phyloP scores from a whole-genome alignment of 2,797 vertebrate genomes.

The Trachurus trachurus region DNA sequence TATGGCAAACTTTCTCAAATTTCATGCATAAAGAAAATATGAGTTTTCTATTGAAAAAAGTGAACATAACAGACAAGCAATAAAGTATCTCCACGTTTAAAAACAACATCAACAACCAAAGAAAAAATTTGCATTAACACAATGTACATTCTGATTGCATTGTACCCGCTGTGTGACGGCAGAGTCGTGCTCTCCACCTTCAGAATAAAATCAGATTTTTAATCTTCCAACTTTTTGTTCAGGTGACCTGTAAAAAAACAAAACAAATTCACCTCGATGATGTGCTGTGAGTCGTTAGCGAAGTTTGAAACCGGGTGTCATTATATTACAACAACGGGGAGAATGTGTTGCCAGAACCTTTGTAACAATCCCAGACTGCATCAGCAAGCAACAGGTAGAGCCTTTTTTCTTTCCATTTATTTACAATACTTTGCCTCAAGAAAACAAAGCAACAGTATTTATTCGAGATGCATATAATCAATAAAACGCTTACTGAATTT shows the following conservation, averaged over 20 bases:
- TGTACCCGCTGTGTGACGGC: slow-evolving; percentile 83
- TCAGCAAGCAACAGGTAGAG: slow-evolving; percentile 76
- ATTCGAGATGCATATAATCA: slow-evolving; percentile 78
- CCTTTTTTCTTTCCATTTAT: slow-evolving; percentile 78
- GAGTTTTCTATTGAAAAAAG: slow-evolving; percentile 84
- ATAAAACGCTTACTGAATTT: slow-evolving; percentile 77
- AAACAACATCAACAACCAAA: slow-evolving; percentile 83
- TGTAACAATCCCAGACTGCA: slow-evolving; percentile 46
- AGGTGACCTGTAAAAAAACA: slow-evolving; percentile 14
- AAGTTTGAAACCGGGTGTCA: slow-evolving; percentile 55
- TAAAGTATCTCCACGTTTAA: slow-evolving; percentile 84
- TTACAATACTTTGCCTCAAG: slow-evolving; percentile 83
- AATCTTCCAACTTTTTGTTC: slow-evolving; percentile 35
- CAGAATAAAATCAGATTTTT: slow-evolving; percentile 40
- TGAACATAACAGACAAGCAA: slow-evolving; percentile 87
- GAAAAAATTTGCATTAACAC: slow-evolving; percentile 86
- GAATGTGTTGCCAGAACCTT: slow-evolving; percentile 39
- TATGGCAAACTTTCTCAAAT: slow-evolving; percentile 89
- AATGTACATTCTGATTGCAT: slow-evolving; percentile 92
- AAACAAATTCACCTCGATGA: background rate
- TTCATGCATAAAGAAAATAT: slow-evolving; percentile 94
- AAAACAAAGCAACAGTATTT: slow-evolving; percentile 80
- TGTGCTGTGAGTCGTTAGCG: background rate
- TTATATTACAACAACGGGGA: slow-evolving; percentile 56
- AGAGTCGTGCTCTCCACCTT: slow-evolving; percentile 20